These are phyloP conservation scores for Clarias laeviceps DNA, from an alignment of 2,797 vertebrate genomes.

Conservation along the genomic window DNA sequence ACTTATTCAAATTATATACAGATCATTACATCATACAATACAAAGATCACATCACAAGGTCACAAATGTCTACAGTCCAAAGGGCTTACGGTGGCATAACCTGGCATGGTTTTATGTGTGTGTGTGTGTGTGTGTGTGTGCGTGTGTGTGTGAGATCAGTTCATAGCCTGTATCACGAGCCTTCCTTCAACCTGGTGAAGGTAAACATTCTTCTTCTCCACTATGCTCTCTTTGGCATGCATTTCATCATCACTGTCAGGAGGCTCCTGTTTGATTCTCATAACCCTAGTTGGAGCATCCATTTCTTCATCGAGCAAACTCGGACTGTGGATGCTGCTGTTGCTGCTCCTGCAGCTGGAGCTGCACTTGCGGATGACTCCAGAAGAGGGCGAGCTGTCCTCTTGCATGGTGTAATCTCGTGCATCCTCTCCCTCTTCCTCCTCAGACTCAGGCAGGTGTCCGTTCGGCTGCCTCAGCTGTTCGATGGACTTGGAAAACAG, in stretches of 20 bases:
- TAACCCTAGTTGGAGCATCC: constrained; percentile 80
- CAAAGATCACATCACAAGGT: constrained; percentile 76
- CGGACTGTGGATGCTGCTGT: constrained; percentile 37
- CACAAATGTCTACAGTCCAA: constrained; percentile 64
- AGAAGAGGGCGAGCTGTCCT: constrained; percentile 83
- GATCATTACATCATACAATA: constrained; percentile 72
- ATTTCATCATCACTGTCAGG: constrained; percentile 89
- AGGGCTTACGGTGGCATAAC: constrained; percentile 31
- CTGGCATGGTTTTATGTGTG: constrained; percentile 46
- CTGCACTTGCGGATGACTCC: constrained; percentile 79
- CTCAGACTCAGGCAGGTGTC: constrained; percentile 92
- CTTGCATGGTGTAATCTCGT: constrained; percentile 80
- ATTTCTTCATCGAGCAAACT: constrained; percentile 76
- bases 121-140: constrained; percentile 10
- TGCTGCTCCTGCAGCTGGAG: constrained; percentile 80
- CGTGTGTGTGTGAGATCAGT: constrained; percentile 72
- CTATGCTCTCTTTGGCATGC: constrained; percentile 84
- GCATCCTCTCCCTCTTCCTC: constrained; percentile 81
- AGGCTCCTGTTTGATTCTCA: constrained; percentile 96
- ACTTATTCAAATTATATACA: constrained; percentile 72
- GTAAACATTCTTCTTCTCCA: constrained; percentile 88
- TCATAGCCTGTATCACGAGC: constrained; percentile 96
- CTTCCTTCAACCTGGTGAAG: constrained; percentile 98
- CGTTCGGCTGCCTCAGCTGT: constrained; percentile 92
- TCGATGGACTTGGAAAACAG: constrained; percentile 97